phyloP scores from a whole-genome alignment of 2,113 vertebrate genomes.

The Nothocercus nigrocapillus region DNA sequence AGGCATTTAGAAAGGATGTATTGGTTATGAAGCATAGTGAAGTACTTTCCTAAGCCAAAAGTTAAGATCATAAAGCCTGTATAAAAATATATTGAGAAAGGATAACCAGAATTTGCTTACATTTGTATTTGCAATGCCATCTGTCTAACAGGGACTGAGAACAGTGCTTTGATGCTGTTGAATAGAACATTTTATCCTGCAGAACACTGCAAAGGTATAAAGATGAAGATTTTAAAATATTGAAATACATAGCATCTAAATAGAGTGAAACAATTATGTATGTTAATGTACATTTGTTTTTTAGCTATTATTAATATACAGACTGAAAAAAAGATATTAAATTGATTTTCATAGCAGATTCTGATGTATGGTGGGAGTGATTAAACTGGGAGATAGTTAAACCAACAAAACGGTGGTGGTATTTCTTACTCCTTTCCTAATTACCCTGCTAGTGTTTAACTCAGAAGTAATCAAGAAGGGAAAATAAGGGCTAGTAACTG shows the following conservation, averaged over 20 bases:
- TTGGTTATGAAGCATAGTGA: not conserved
- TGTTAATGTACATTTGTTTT: not conserved
- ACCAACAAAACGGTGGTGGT: not conserved
- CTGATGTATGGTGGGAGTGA: not conserved
- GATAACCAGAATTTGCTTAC: not conserved
- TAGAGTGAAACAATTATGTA: not conserved
- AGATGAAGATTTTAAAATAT: not conserved
- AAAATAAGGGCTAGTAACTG: not conserved
- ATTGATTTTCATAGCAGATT: not conserved
- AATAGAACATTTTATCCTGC: not conserved
- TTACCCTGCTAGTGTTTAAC: not conserved
- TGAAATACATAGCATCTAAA: not conserved
- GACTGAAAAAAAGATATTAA: not conserved
- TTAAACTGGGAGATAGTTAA: not conserved
- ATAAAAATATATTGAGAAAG: not conserved
- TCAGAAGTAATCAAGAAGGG: not conserved
- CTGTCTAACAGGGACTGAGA: not conserved
- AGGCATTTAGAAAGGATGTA: not conserved
- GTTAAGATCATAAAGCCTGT: not conserved
- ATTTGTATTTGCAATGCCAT: not conserved
- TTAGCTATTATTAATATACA: not conserved
- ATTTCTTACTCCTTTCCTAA: not conserved
- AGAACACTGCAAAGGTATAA: not conserved
- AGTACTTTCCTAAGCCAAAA: conserved; percentile 1
- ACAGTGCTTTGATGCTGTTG: not conserved